Percentiles rank a stretch among this genome's conserved stretches.
Conservation (phyloP, 2,113 vertebrate genomes). For the Candoia aspera region DNA sequence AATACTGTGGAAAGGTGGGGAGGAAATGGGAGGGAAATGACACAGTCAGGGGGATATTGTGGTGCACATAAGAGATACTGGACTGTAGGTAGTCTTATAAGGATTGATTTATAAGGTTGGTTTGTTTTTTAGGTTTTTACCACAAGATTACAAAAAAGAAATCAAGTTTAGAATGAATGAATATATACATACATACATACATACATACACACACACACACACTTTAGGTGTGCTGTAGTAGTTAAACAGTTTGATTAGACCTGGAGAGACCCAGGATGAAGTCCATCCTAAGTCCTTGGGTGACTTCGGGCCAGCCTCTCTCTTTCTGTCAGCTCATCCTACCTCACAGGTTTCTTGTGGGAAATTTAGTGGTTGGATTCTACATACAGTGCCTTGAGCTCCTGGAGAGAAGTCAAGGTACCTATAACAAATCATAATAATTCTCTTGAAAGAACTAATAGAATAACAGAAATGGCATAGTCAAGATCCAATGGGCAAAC, state of each 20-base stretch:
- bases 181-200: too few species aligned
- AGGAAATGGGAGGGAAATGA: neutral
- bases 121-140: neutral
- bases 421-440: neutral
- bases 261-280: neutral
- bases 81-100: neutral
- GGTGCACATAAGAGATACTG: neutral
- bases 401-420: neutral
- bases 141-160: neutral
- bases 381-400: neutral
- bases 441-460: neutral
- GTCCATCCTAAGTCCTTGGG: neutral
- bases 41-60: neutral
- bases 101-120: neutral
- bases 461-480: neutral
- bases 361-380: neutral
- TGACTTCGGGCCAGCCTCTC: neutral
- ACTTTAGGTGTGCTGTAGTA: neutral
- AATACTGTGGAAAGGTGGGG: neutral
- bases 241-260: neutral
- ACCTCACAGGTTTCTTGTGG: neutral
- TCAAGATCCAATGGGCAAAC: neutral
- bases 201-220: too few species aligned
- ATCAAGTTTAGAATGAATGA: too few species aligned
- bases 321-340: neutral